Percentiles rank a stretch among this genome's conserved stretches.
Conservation (phyloP, 2,888 invertebrate species). For the Escarpia spicata region DNA sequence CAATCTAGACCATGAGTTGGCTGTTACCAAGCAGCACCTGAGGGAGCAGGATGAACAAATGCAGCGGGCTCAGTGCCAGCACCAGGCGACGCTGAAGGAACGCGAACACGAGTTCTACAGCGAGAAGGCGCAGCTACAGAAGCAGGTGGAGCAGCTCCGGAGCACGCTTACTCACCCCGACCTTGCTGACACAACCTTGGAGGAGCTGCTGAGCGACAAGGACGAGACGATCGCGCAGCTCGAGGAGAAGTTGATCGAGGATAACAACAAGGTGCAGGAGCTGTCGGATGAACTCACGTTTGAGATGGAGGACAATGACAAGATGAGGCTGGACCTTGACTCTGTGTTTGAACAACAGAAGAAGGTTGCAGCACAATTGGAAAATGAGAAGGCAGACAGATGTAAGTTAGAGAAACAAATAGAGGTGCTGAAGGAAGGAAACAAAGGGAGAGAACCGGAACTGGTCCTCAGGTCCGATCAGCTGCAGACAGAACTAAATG, state of each 20-base stretch:
- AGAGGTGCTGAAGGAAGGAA: background rate
- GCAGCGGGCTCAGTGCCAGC: background rate
- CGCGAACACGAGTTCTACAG: conserved; percentile 52
- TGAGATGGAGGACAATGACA: conserved; percentile 52
- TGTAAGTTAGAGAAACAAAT: background rate
- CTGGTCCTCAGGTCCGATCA: background rate
- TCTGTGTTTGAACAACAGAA: conserved; percentile 51
- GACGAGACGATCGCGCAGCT: conserved; percentile 87
- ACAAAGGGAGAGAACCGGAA: background rate
- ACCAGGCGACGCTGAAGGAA: conserved; percentile 37
- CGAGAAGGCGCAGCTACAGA: conserved; percentile 79
- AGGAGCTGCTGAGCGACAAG: conserved; percentile 82
- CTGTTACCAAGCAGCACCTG: conserved; percentile 18
- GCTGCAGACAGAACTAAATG: conserved; percentile 24
- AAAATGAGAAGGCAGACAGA: background rate
- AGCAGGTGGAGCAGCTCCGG: conserved; percentile 76
- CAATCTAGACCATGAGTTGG: conserved; percentile 21
- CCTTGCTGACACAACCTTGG: conserved; percentile 55
- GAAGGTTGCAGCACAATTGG: conserved; percentile 41
- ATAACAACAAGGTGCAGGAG: conserved; percentile 56
- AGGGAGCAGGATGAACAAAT: background rate
- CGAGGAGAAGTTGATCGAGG: conserved; percentile 76
- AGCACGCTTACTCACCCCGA: conserved; percentile 69
- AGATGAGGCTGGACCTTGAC: conserved; percentile 48
- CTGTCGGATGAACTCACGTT: conserved; percentile 56